Evolutionary conservation across 2,888 invertebrate species (phyloP).

Genomic region (Pterostichus niger): DNA sequence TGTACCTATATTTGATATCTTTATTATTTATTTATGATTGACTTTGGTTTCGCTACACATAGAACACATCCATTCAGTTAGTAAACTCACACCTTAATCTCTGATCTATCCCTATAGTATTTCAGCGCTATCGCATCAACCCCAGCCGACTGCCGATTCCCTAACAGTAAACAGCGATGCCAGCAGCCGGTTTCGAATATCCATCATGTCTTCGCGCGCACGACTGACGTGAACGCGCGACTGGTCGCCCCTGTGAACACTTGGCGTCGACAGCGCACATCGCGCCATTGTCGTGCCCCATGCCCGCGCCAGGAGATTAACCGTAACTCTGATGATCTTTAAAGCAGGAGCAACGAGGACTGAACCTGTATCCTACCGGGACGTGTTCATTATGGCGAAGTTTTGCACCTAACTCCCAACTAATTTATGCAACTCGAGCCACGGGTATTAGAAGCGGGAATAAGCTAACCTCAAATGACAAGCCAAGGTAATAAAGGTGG

Average conservation of each 20-base stretch:
- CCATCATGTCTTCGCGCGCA: slow-evolving; percentile 52
- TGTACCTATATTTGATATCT: too few species aligned
- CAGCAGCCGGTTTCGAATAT: slow-evolving; percentile 34
- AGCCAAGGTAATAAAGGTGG: not conserved
- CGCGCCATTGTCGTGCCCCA: slow-evolving; percentile 21
- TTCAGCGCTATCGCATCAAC: not conserved
- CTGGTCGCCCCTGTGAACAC: slow-evolving; percentile 21
- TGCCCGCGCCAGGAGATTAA: slow-evolving; percentile 16
- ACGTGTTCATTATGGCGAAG: slow-evolving; percentile 18
- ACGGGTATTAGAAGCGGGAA: not conserved
- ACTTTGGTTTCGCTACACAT: too few species aligned
- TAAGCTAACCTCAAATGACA: not conserved
- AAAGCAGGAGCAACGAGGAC: not conserved
- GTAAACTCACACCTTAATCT: too few species aligned
- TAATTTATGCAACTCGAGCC: not conserved
- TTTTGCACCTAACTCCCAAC: not conserved
- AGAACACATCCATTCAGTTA: too few species aligned
- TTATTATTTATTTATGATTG: too few species aligned
- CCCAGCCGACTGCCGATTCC: not conserved
- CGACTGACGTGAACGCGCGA: slow-evolving; percentile 10
- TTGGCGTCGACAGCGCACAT: slow-evolving; percentile 7
- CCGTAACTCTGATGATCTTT: slow-evolving; percentile 24
- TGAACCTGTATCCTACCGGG: slow-evolving; percentile 9
- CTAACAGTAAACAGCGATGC: slow-evolving; percentile 1
- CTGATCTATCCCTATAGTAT: too few species aligned